A percentile compares a stretch with the other conserved stretches of the same genome.
These are phyloP conservation scores for Erebia epiphron DNA, from an alignment of 2,888 invertebrate species.

Conservation along the genomic window DNA sequence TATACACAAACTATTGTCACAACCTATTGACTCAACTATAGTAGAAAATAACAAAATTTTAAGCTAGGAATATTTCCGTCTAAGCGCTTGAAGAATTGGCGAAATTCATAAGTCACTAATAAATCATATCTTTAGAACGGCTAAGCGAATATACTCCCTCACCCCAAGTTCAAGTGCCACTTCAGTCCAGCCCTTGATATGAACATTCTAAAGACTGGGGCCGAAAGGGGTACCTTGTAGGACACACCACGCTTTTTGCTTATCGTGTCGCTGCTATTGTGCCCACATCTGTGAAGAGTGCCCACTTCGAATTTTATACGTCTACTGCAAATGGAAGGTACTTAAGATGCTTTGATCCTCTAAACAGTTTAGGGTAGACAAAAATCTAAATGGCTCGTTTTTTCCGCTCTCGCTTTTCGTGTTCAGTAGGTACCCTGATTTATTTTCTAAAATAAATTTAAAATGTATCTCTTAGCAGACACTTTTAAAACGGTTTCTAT, in stretches of 20 bases:
- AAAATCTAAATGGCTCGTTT: not conserved
- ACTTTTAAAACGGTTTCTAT: too few relatives aligned
- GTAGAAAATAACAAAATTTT: too few relatives aligned
- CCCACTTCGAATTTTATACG: slow-evolving; percentile 18
- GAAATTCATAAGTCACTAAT: not conserved
- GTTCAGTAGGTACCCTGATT: too few relatives aligned
- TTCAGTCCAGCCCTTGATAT: slow-evolving; percentile 21
- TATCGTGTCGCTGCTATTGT: slow-evolving; percentile 12
- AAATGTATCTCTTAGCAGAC: too few relatives aligned
- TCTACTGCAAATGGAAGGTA: not conserved
- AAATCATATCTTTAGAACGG: slow-evolving; percentile 1
- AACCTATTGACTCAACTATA: too few relatives aligned
- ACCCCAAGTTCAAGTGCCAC: slow-evolving; percentile 27
- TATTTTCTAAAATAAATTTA: too few relatives aligned
- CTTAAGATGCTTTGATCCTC: slow-evolving; percentile 12
- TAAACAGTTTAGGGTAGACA: not conserved
- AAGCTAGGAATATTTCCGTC: too few relatives aligned
- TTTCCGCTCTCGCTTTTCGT: too few relatives aligned
- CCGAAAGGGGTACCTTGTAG: slow-evolving; percentile 31
- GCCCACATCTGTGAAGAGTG: slow-evolving; percentile 12
- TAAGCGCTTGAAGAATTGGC: too few relatives aligned
- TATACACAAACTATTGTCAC: too few relatives aligned
- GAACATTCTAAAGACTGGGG: slow-evolving; percentile 30
- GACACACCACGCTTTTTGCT: slow-evolving; percentile 30
- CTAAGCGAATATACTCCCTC: slow-evolving; percentile 7